Evolutionary conservation across 2,797 vertebrate genomes (phyloP), one percentile per base, ranked within the genome.

Genomic region (Eupleurogrammus muticus): DNA sequence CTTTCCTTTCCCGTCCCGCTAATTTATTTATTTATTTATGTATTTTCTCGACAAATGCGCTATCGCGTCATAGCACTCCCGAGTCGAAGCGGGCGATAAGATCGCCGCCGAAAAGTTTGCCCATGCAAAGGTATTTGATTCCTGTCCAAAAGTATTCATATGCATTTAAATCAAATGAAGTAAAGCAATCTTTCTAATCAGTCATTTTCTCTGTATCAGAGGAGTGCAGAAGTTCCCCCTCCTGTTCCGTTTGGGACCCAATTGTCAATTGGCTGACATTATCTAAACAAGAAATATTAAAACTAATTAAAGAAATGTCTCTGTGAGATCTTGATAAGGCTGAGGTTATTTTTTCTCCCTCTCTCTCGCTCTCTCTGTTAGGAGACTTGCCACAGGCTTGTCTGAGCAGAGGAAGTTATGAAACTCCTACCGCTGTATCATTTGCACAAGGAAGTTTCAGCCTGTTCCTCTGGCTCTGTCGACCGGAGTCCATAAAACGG

Each of bases 241-340:
- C 66, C 42, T 72, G 68, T 82, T 83, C 87, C 85, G 81, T 91
- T 85, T 86, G 91, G 88, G 91, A 91, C 79, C 55, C 11, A 84
- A 90, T 90, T 91, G 92, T 93, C 93, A 92, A 91, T 92, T 90
- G 88, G 80, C 83, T 92, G 91, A 94, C 92, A 89, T 90, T 93
- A 93, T 94, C 92, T 90, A 90, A 93, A 89, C 80, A 91, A 90
- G 89, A 94, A 93, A 91, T 91, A 93, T 91, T 88, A 85, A 91
- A 91, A 92, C 93, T 94, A 94, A 94, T 95, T 95, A 94, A 95
- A 94, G 91, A 93, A 93, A 92, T 89, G 91, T 93, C 92, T 91
- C 90, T 93, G 92, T 92, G 75, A 87, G 88, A 93, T 90, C 92
- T 92, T 90, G 92, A 94, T 93, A 94, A 93, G 91, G 81, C 79